Base-by-base conservation (phyloP, 2,888 invertebrate species). In the Allolobophora icterica region DNA sequence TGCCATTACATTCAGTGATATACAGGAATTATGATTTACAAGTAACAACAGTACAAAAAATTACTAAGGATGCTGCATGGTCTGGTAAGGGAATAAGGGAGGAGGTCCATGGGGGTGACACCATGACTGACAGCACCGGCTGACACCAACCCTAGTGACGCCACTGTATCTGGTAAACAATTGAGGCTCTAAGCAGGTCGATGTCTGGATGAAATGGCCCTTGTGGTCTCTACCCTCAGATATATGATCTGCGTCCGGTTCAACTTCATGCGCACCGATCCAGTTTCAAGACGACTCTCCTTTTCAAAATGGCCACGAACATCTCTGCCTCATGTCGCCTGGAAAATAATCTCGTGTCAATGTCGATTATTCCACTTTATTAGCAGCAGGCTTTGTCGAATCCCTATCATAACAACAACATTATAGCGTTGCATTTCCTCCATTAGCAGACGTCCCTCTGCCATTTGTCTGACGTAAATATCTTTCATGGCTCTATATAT, bases 401-500 rank as follows among this genome's bases (percentile, higher is more conserved):
- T 71, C 71, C 71, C n/a, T 71, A 11, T 71, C n/a, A 71, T 71
- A 6, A 6, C n/a, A 71, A n/a, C 3, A n/a, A n/a, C 71, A 6
- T 17, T n/a, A 71, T 71, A 71, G n/a, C 71, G n/a, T n/a, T 71
- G 71, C n/a, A 71, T 8, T n/a, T 71, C 52, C 6, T 71, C 71
- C 71, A 71, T 71, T n/a, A 71, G 71, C 1, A n/a, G 71, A 71
- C n/a, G 0, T n/a, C 3, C n/a, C n/a, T 8, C 0, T 8, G 30
- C n/a, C 71, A 71, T n/a, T 71, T 71, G 71, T 30, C 71, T 71
- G 71, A 71, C 71, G 71, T n/a, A 71, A n/a, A 71, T 71, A n/a
- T 13, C 71, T 71, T 71, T 71, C 71, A 71, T 71, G 6, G 71
- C 71, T 71, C n/a, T 71, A n/a, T 71, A n/a, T 30, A 71, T n/a